Conservation (phyloP, 2,888 invertebrate genomes). For the Eupithecia tripunctaria region DNA sequence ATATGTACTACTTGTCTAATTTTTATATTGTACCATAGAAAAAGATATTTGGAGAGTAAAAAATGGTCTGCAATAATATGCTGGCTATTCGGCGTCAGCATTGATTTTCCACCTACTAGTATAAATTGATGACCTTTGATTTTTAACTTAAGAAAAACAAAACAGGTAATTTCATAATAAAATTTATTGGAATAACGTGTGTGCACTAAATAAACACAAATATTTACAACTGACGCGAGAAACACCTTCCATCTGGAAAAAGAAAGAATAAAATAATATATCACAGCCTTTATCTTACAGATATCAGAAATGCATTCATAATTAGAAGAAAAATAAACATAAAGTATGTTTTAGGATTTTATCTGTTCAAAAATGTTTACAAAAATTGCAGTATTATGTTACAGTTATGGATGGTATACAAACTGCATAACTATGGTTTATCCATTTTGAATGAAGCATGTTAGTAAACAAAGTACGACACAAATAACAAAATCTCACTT, state of each 20-base stretch:
- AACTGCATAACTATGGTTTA: not conserved
- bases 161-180: constrained; percentile 41
- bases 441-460: too few relatives aligned
- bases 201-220: constrained; percentile 65
- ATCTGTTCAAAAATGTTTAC: constrained; percentile 29
- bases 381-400: not conserved
- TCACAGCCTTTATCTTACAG: constrained; percentile 61
- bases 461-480: too few relatives aligned
- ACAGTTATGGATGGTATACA: not conserved
- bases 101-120: not conserved
- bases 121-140: not conserved
- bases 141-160: constrained; percentile 14
- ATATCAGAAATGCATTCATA: constrained; percentile 57
- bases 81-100: not conserved
- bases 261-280: constrained; percentile 71
- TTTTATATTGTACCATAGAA: not conserved
- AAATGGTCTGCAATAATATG: not conserved
- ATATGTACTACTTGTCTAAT: too few relatives aligned
- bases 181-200: constrained; percentile 74
- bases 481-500: too few relatives aligned
- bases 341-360: not conserved
- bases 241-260: constrained; percentile 71
- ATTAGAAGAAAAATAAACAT: not conserved
- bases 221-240: constrained; percentile 75
- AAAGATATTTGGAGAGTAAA: too few relatives aligned